Evolutionary conservation across 1,140 invertebrate species (phyloP).

Genomic region (Daktulosphaira vitifoliae): DNA sequence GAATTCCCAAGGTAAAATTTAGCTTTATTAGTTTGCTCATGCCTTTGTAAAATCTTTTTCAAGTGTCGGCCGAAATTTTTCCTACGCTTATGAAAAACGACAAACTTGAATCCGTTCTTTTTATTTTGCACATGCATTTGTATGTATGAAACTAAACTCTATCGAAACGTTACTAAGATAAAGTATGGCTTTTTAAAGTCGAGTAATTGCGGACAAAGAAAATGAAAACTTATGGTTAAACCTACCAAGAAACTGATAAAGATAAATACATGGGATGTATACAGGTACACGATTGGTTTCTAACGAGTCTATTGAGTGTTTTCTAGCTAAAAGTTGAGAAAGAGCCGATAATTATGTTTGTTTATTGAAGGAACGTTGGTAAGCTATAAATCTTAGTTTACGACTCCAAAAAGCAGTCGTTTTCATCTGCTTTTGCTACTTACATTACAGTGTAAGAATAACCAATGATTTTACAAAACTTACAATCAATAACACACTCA

Average conservation of each 20-base stretch:
- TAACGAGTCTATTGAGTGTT: conserved; percentile 16
- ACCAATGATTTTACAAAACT: too few relatives aligned
- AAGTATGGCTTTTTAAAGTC: too few relatives aligned
- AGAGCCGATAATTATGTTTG: not conserved
- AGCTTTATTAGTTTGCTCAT: conserved; percentile 17
- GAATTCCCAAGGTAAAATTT: too few relatives aligned
- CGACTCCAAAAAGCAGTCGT: too few relatives aligned
- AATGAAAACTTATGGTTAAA: too few relatives aligned
- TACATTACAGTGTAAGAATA: too few relatives aligned
- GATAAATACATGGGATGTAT: conserved; percentile 9
- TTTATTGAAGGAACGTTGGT: conserved; percentile 25
- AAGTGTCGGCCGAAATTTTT: conserved; percentile 2
- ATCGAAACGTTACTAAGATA: too few relatives aligned
- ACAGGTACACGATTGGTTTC: conserved; percentile 10
- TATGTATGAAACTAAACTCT: too few relatives aligned
- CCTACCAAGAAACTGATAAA: not conserved
- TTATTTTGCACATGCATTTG: too few relatives aligned
- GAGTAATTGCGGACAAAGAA: too few relatives aligned
- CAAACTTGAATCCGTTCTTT: not conserved
- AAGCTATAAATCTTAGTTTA: conserved; percentile 31
- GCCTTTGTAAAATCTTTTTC: conserved; percentile 4
- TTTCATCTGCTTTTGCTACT: too few relatives aligned
- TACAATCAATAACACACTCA: too few relatives aligned
- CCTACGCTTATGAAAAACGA: not conserved
- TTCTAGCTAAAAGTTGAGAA: not conserved